Evolutionary conservation across 1,140 invertebrate species (phyloP).

Genomic region (Dendrolimus kikuchii): DNA sequence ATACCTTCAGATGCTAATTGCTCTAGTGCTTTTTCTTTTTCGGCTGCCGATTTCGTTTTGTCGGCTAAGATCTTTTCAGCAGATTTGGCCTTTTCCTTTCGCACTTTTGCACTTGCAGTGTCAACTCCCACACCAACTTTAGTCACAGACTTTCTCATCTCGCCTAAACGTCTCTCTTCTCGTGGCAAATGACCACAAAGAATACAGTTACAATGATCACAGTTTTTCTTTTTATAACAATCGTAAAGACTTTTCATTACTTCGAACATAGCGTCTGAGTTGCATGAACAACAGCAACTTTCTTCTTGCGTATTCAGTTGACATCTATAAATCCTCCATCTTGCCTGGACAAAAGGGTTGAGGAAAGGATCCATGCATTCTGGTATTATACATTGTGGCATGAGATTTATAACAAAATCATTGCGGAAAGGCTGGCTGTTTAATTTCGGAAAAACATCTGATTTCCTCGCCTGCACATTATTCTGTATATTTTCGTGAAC

Average conservation of each 20-base stretch:
- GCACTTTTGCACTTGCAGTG: constrained; percentile 16
- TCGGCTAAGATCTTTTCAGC: constrained; percentile 23
- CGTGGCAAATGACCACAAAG: constrained; percentile 37
- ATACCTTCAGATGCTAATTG: constrained; percentile 15
- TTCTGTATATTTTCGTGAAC: background rate
- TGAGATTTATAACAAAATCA: constrained; percentile 11
- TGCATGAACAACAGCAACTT: constrained; percentile 45
- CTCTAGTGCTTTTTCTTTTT: constrained; percentile 34
- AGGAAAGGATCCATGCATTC: constrained; percentile 5
- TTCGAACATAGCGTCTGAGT: constrained; percentile 54
- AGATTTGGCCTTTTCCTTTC: constrained; percentile 16
- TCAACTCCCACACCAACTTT: background rate
- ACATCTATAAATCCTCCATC: constrained; percentile 36
- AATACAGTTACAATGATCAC: constrained; percentile 47
- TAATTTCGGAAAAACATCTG: constrained; percentile 1
- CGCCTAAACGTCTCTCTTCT: constrained; percentile 30
- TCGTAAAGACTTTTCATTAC: constrained; percentile 54
- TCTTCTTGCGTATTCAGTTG: constrained; percentile 36
- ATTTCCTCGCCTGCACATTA: background rate
- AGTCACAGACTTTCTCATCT: constrained; percentile 24
- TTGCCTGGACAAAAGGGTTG: constrained; percentile 4
- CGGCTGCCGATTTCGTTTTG: constrained; percentile 21
- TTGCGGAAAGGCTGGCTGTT: constrained; percentile 5
- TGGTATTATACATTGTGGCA: constrained; percentile 3
- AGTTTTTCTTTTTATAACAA: constrained; percentile 54